Evolutionary conservation across 30 jellyfish, hydroid and myxozoan species (phyloP), one percentile per base, ranked within the genome.

Genomic region (Turritopsis dohrnii): DNA sequence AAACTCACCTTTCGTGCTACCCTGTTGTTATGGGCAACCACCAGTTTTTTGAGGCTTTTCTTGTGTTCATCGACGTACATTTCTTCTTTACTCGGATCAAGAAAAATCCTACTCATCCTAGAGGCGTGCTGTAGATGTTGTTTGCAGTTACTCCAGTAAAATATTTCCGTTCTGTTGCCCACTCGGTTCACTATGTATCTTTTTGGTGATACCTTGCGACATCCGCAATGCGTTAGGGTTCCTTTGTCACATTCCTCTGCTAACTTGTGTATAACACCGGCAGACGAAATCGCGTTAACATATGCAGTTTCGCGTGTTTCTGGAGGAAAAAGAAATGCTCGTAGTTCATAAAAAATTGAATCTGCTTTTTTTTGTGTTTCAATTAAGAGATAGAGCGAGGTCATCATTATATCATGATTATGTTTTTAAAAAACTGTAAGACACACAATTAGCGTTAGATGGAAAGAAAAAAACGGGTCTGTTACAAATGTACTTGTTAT

Each of bases 221-320:
- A 81, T 81, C 74, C 81, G 53, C 88, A 81, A 65, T 65, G 26
- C 20, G 65, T 60, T 8, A 81, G 13, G 66, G 26, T 24, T 21
- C 88, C 88, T 22, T 29, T 23, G 16, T 52, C 75, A 29, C 88
- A 81, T 26, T 52, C 88, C 21, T n/a, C 26, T 53, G 84, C 24
- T 25, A 81, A 19, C 53, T 81, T 60, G 52, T 53, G 21, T n/a
- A 60, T 60, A n/a, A 60, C 88, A 52, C 88, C 88, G 8, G 88
- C 88, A 1, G 88, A 81, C 0, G 88, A 52, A 28, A 81, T 81
- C 8, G 88, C 88, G 28, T 60, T 81, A 7, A 81, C 66, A 29
- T 28, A 81, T 27, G 88, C 88, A 1, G 74, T 53, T 81, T 81
- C 88, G 29, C 28, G 75, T 0, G 88, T 81, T 52, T 53, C 88